A percentile compares a stretch with the other conserved stretches of the same genome.
Evolutionary conservation across 2,888 invertebrate genomes (phyloP).

Genomic region (Hydrotaea cyrtoneurina): DNA sequence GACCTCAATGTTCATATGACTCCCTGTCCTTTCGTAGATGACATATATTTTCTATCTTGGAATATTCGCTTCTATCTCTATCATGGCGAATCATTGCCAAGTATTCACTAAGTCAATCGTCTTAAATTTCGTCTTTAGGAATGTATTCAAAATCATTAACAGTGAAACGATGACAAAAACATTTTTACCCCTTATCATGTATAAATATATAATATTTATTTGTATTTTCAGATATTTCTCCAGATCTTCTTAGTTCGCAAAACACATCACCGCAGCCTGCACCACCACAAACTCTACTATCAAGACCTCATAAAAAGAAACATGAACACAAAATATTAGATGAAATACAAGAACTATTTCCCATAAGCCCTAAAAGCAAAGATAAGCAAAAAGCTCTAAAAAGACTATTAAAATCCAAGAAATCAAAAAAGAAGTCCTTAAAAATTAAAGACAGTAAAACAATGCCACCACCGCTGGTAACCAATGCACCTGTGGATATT

Average conservation of each 20-base stretch:
- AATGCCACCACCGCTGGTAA: not conserved
- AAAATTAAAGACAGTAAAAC: constrained; percentile 36
- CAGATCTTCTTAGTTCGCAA: not conserved
- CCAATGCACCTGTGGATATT: constrained; percentile 10
- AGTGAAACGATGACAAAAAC: no score
- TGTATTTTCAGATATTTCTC: constrained; percentile 20
- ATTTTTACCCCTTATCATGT: no score
- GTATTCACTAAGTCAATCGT: no score
- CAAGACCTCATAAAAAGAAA: constrained; percentile 21
- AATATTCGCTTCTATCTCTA: no score
- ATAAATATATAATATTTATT: not conserved
- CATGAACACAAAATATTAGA: constrained; percentile 45
- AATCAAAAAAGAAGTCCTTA: constrained; percentile 26
- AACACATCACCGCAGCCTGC: not conserved
- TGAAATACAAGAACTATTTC: constrained; percentile 64
- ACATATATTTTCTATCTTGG: no score
- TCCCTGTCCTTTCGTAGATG: no score
- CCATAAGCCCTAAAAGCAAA: constrained; percentile 54
- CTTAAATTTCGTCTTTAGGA: no score
- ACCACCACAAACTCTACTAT: not conserved
- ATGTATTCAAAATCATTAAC: no score
- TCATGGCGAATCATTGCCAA: no score
- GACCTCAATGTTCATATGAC: no score
- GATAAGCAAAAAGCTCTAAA: constrained; percentile 54
- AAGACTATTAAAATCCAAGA: constrained; percentile 40